Percentiles rank a stretch among this genome's conserved stretches.
These are phyloP conservation scores for Papilio machaon DNA, from an alignment of 1,140 invertebrate genomes.

Conservation along the genomic window DNA sequence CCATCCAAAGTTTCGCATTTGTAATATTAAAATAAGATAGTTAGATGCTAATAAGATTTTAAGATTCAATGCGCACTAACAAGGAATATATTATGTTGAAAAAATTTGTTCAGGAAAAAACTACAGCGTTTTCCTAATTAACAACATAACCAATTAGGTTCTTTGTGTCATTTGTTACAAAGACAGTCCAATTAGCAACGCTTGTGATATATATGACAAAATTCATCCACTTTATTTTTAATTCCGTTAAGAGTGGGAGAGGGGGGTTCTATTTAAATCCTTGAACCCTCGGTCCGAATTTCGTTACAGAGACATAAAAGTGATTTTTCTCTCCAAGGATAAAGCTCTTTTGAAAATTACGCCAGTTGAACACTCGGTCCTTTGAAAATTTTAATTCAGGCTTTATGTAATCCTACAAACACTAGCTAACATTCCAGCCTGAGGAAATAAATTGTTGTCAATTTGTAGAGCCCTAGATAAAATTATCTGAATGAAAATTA, in stretches of 20 bases:
- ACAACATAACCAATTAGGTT: background rate
- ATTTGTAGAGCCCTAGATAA: background rate
- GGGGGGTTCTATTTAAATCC: slow-evolving; percentile 42
- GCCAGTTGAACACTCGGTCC: slow-evolving; percentile 33
- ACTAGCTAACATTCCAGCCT: slow-evolving; percentile 6
- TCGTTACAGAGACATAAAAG: slow-evolving; percentile 43
- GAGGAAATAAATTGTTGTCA: slow-evolving; percentile 23
- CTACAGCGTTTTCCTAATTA: slow-evolving; percentile 7
- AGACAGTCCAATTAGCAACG: slow-evolving; percentile 40
- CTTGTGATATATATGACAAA: slow-evolving; percentile 39
- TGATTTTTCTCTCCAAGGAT: slow-evolving; percentile 48
- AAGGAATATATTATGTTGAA: no score
- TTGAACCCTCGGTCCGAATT: slow-evolving; percentile 42
- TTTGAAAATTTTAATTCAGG: slow-evolving; percentile 38
- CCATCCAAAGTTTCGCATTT: no score
- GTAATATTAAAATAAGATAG: no score
- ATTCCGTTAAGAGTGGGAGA: slow-evolving; percentile 40
- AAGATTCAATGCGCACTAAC: no score
- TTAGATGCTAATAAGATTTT: no score
- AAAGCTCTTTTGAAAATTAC: slow-evolving; percentile 45
- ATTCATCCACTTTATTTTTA: slow-evolving; percentile 53
- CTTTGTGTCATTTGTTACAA: slow-evolving; percentile 36
- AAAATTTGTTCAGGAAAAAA: background rate
- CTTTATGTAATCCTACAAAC: background rate
- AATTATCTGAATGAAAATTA: background rate